Conservation (phyloP, 2,888 invertebrate species). For the Lithophane ornitopus region DNA sequence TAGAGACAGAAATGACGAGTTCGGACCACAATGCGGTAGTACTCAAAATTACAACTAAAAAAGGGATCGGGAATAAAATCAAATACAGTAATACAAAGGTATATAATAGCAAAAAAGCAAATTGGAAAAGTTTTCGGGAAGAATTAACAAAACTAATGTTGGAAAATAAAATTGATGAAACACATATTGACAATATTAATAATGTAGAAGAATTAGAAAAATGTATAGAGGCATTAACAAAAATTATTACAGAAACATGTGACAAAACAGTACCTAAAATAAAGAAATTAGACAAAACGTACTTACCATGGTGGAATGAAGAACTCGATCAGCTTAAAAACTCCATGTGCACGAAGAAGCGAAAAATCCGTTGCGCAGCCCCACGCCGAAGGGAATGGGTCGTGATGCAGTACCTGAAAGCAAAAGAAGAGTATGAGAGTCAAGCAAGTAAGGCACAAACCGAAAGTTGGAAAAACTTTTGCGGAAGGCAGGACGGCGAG, state of each 20-base stretch:
- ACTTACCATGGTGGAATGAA: slow-evolving; percentile 4
- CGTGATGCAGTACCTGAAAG: background rate
- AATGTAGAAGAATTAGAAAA: background rate
- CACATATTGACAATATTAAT: background rate
- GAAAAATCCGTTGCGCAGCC: slow-evolving; percentile 2
- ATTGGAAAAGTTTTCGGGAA: no score
- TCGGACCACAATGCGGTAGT: no score
- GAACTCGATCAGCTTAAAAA: background rate
- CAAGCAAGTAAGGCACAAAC: background rate
- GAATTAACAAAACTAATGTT: no score
- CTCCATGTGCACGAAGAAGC: background rate
- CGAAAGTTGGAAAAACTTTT: no score
- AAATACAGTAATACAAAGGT: no score
- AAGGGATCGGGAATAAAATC: no score
- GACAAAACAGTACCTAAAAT: background rate
- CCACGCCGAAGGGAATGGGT: slow-evolving; percentile 1
- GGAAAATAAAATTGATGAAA: no score
- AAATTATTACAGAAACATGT: background rate
- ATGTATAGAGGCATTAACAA: background rate
- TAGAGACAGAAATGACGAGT: no score
- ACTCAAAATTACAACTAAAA: no score
- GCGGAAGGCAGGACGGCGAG: no score
- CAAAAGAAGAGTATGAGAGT: background rate
- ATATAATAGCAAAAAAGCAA: no score
- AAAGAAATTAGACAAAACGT: background rate